A percentile compares a stretch with the other conserved stretches of the same genome.
These are phyloP conservation scores for Hydractinia symbiolongicarpus DNA, from an alignment of 30 jellyfish, hydroid and myxozoan species.

Conservation along the genomic window DNA sequence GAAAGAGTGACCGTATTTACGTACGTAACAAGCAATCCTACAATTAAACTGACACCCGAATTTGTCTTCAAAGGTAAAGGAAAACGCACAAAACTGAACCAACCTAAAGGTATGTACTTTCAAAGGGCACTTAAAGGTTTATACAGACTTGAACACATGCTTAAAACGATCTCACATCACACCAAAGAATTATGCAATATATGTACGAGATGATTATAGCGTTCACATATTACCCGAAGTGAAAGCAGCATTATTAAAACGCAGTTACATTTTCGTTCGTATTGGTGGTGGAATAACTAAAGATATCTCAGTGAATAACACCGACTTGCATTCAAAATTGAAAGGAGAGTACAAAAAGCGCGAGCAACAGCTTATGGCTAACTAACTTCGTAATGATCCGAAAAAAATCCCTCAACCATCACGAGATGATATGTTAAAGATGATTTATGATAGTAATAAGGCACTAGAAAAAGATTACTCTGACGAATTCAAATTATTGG, in stretches of 20 bases:
- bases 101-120: constrained; percentile 24
- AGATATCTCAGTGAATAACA: constrained; percentile 41
- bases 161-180: constrained; percentile 37
- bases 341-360: constrained; percentile 24
- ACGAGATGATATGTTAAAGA: constrained; percentile 43
- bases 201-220: constrained; percentile 55
- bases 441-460: constrained; percentile 22
- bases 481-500: no score
- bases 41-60: constrained; percentile 17
- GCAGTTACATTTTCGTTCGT: constrained; percentile 52
- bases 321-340: constrained; percentile 31
- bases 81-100: constrained; percentile 31
- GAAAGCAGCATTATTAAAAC: constrained; percentile 29
- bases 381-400: constrained; percentile 12
- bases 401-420: constrained; percentile 47
- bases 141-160: constrained; percentile 25
- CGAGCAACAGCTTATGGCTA: constrained; percentile 39
- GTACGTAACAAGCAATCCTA: constrained; percentile 39
- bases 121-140: constrained; percentile 67
- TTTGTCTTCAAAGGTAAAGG: constrained; percentile 48
- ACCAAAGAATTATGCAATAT: constrained; percentile 48
- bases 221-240: constrained; percentile 71
- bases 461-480: no score
- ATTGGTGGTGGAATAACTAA: constrained; percentile 81
- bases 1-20: constrained; percentile 27